A percentile compares a stretch with the other conserved stretches of the same genome.
Conservation (phyloP, 2,797 vertebrate species). For the Betta splendens region DNA sequence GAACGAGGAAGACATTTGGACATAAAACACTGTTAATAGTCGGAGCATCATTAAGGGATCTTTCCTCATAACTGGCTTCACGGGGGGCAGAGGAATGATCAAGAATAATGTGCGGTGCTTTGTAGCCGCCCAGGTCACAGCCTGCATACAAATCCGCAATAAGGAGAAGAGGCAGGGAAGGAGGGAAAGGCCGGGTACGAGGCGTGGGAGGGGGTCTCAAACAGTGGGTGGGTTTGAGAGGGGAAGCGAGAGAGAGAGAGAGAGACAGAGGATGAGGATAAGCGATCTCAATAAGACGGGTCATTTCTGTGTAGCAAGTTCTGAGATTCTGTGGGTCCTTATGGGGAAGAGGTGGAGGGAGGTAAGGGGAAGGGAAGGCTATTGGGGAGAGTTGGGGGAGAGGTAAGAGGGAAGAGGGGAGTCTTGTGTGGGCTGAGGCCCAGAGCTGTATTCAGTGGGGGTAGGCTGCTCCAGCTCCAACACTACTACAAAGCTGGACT, state of each 20-base stretch:
- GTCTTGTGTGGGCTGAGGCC: slow-evolving; percentile 88
- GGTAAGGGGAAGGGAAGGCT: slow-evolving; percentile 54
- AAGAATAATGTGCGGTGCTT: slow-evolving; percentile 95
- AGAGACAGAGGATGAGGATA: slow-evolving; percentile 66
- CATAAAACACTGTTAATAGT: slow-evolving; percentile 95
- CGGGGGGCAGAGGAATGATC: slow-evolving; percentile 95
- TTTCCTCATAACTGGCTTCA: slow-evolving; percentile 94
- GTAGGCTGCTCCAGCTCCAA: slow-evolving; percentile 90
- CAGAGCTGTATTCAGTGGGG: slow-evolving; percentile 91
- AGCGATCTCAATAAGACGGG: slow-evolving; percentile 71
- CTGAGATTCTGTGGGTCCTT: slow-evolving; percentile 69
- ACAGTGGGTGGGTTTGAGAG: slow-evolving; percentile 67
- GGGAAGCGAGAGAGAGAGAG: slow-evolving; percentile 36
- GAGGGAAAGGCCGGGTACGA: slow-evolving; percentile 54
- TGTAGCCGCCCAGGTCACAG: slow-evolving; percentile 93
- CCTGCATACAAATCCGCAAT: slow-evolving; percentile 96
- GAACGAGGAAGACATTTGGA: slow-evolving; percentile 89
- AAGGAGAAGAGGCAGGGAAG: slow-evolving; percentile 74
- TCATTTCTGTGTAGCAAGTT: slow-evolving; percentile 74
- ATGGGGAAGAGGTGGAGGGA: slow-evolving; percentile 62
- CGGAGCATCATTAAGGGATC: slow-evolving; percentile 95
- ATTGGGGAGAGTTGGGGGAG: slow-evolving; percentile 66
- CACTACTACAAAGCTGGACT: slow-evolving; percentile 99
- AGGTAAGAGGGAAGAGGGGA: slow-evolving; percentile 59
- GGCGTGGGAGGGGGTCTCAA: slow-evolving; percentile 57